phyloP scores from a whole-genome alignment of 1,140 invertebrate genomes.

The Phymastichus coffea region DNA sequence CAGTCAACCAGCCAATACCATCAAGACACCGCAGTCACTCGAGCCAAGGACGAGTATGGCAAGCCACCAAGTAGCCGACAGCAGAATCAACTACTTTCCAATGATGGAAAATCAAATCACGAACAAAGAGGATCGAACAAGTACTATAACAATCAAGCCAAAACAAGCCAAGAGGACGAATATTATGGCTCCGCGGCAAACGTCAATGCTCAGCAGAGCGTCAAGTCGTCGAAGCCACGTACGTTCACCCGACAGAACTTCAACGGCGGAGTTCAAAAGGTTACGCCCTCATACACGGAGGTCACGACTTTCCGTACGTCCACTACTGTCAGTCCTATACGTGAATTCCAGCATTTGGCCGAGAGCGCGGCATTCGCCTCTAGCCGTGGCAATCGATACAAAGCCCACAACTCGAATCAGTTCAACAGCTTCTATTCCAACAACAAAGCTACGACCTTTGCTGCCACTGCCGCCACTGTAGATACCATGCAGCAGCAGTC shows the following conservation, averaged over 20 bases:
- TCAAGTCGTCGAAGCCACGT: slow-evolving; percentile 35
- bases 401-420: slow-evolving; percentile 43
- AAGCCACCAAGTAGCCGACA: slow-evolving; percentile 16
- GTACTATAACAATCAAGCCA: slow-evolving; percentile 34
- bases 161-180: slow-evolving; percentile 38
- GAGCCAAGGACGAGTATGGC: slow-evolving; percentile 21
- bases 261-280: slow-evolving; percentile 33
- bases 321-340: slow-evolving; percentile 44
- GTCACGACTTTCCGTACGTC: slow-evolving; percentile 50
- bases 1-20: background rate
- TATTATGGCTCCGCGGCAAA: slow-evolving; percentile 35
- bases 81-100: slow-evolving; percentile 18
- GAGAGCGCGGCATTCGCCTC: slow-evolving; percentile 74
- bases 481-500: background rate
- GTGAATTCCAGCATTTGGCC: slow-evolving; percentile 71
- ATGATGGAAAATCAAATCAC: slow-evolving; percentile 17
- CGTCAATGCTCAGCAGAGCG: slow-evolving; percentile 31
- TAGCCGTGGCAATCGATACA: slow-evolving; percentile 53
- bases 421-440: slow-evolving; percentile 38
- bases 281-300: slow-evolving; percentile 47
- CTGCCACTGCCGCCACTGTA: slow-evolving; percentile 1
- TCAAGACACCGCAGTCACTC: background rate
- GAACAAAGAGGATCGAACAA: slow-evolving; percentile 17
- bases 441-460: slow-evolving; percentile 25
- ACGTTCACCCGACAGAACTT: slow-evolving; percentile 36